Percentiles rank a stretch among this genome's conserved stretches.
Evolutionary conservation across 2,113 vertebrate species (phyloP).

Genomic region (Danionella cerebrum): DNA sequence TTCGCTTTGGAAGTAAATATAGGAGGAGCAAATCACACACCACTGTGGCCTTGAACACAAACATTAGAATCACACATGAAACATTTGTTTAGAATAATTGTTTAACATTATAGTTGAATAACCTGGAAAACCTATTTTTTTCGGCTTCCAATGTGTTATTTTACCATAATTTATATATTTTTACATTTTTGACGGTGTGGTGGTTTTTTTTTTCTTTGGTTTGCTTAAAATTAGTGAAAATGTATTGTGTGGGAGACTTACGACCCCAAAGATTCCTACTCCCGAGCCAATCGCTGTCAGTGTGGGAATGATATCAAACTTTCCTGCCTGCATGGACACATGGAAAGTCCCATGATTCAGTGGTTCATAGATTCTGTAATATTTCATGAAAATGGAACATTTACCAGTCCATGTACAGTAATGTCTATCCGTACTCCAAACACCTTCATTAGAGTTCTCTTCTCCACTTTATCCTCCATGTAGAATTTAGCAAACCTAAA

Average conservation of each 20-base stretch:
- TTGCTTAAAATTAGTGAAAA: no score
- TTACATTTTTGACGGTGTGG: no score
- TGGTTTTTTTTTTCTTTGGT: no score
- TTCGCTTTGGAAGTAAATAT: slow-evolving; percentile 79
- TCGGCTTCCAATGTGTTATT: no score
- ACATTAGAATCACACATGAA: no score
- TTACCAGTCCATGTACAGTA: slow-evolving; percentile 84
- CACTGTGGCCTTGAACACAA: slow-evolving; percentile 76
- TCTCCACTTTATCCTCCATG: slow-evolving; percentile 57
- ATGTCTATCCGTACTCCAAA: slow-evolving; percentile 88
- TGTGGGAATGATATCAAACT: slow-evolving; percentile 95
- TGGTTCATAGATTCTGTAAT: background rate
- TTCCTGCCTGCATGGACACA: slow-evolving; percentile 72
- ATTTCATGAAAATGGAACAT: background rate
- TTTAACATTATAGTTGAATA: no score
- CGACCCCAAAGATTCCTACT: slow-evolving; percentile 96
- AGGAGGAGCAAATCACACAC: slow-evolving; percentile 90
- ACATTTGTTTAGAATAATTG: no score
- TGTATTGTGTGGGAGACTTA: slow-evolving; percentile 55
- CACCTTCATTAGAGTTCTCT: slow-evolving; percentile 84
- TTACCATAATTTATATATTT: no score
- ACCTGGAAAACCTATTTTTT: no score
- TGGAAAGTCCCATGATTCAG: background rate
- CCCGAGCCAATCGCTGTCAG: slow-evolving; percentile 93
- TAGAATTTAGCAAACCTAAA: slow-evolving; percentile 81